Base-by-base conservation (phyloP, 1,140 invertebrate species). In the Trigoniulus corallinus region DNA sequence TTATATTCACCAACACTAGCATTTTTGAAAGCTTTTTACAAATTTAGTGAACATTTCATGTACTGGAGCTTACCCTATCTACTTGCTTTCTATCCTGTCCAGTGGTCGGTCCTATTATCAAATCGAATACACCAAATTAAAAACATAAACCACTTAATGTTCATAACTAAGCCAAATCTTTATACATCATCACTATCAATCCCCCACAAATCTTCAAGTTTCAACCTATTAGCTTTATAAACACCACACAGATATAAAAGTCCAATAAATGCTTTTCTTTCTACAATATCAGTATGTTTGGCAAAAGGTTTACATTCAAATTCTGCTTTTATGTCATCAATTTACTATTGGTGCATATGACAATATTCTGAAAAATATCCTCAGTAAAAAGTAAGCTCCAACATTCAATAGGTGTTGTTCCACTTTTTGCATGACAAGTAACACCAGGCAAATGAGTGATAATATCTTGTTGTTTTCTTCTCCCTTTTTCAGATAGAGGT, bases 201-300 rank as follows among this genome's bases (percentile, higher is more conserved):
- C 4, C 42, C 42, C 42, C 42, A 44, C n/a, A 64, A 7, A 37
- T 50, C 26, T 43, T 57, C 29, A 13, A 44, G 18, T 7, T 24
- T 44, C 42, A 10, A 20, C 12, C 42, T 21, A 24, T 44, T 44
- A 24, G 4, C 18, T 4, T 24, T 4, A 7, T 7, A 18, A 21
- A 20, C 42, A 7, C 42, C 42, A 20, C 7, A 4, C 7, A 44
- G 42, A 44, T 44, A 44, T 7, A 44, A 18, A 7, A 44, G 24
- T 7, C 42, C 42, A 44, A 44, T 44, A 24, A 44, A 4, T 7
- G 42, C 42, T 44, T 44, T 44, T 7, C 7, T 44, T 44, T 44
- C 42, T 7, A 7, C 24, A 20, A 44, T 18, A 24, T 44, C 42
- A 44, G 42, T 44, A 18, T 12, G 37, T 18, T 39, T 39, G 18